A percentile compares a stretch with the other conserved stretches of the same genome.
Conservation (phyloP, 64 coral and sea anemone genomes). For the Pocillopora verrucosa region DNA sequence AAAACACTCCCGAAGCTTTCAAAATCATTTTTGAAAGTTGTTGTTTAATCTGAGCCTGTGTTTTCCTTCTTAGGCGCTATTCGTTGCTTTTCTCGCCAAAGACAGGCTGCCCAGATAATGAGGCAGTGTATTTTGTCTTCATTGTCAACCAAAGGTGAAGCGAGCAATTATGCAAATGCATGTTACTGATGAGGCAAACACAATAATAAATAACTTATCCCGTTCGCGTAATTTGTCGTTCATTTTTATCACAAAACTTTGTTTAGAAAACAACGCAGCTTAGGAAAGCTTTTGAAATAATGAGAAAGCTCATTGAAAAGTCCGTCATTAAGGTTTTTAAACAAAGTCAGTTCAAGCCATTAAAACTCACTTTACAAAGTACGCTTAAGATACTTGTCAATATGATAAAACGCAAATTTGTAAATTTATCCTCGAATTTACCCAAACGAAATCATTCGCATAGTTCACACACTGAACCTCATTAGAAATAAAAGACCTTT, state of each 20-base stretch:
- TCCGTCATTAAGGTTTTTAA: slow-evolving; percentile 26
- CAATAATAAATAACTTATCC: slow-evolving; percentile 49
- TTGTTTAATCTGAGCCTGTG: background rate
- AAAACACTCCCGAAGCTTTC: background rate
- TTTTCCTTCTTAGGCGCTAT: background rate
- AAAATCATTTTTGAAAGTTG: too few species aligned
- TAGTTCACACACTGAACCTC: background rate
- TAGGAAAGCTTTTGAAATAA: slow-evolving; percentile 35
- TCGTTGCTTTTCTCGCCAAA: background rate
- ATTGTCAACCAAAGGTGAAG: background rate
- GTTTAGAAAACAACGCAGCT: slow-evolving; percentile 31
- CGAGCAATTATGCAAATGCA: slow-evolving; percentile 34
- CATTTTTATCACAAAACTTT: slow-evolving; percentile 47
- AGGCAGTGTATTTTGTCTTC: background rate
- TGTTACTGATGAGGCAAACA: slow-evolving; percentile 6
- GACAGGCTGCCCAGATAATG: background rate
- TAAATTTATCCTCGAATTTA: slow-evolving; percentile 23
- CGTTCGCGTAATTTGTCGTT: slow-evolving; percentile 38
- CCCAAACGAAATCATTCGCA: background rate
- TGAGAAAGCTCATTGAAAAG: slow-evolving; percentile 54
- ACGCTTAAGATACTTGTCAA: background rate
- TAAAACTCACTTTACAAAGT: background rate
- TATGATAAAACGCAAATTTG: slow-evolving; percentile 37
- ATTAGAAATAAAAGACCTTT: slow-evolving; percentile 4
- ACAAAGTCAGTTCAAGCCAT: background rate